Percentiles rank a stretch among this genome's conserved stretches.
These are phyloP conservation scores for Andricus curvator DNA, from an alignment of 2,888 invertebrate species.

Conservation along the genomic window DNA sequence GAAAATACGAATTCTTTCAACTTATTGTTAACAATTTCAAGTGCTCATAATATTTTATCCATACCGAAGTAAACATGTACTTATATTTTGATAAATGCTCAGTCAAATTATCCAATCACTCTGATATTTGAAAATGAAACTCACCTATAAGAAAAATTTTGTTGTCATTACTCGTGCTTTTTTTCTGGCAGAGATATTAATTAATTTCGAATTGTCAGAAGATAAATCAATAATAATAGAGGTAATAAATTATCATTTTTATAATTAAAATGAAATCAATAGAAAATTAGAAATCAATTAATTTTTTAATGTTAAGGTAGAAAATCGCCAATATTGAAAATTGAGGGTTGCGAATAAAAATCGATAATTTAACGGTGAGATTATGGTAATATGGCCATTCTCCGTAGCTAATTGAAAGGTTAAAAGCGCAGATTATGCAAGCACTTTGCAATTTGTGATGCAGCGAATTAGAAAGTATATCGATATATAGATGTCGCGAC, in stretches of 20 bases:
- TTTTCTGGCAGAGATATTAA: no score
- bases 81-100: background rate
- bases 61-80: background rate
- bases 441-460: constrained; percentile 34
- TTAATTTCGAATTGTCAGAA: no score
- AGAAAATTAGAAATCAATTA: background rate
- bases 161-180: background rate
- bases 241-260: background rate
- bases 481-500: constrained; percentile 27
- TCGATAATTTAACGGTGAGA: constrained; percentile 27
- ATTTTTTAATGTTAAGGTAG: background rate
- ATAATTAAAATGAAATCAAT: background rate
- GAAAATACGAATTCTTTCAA: no score
- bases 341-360: constrained; percentile 4
- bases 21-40: background rate
- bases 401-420: constrained; percentile 35
- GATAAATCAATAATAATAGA: no score
- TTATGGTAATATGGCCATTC: constrained; percentile 27
- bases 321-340: background rate
- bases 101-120: no score
- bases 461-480: constrained; percentile 32
- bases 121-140: background rate
- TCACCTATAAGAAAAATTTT: background rate
- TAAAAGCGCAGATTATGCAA: constrained; percentile 25
- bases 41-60: background rate